phyloP scores from a whole-genome alignment of 2,113 vertebrate genomes.

The Oryzias woworae region DNA sequence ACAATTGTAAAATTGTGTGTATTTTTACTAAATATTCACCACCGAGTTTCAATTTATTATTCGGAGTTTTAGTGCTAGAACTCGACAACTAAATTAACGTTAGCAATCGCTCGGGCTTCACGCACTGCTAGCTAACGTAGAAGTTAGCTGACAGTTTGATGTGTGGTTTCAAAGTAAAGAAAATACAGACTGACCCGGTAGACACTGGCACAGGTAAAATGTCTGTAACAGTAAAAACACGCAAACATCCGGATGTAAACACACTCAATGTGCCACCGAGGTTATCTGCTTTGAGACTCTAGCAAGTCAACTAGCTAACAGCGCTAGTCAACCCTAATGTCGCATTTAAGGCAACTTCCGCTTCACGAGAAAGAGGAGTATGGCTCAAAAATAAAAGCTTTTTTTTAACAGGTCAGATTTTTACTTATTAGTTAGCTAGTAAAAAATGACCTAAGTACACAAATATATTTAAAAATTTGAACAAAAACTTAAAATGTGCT shows the following conservation, averaged over 20 bases:
- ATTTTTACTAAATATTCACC: no score
- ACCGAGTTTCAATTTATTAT: background rate
- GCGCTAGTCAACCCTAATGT: conserved; percentile 38
- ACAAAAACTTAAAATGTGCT: no score
- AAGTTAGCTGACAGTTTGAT: conserved; percentile 16
- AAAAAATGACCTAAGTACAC: no score
- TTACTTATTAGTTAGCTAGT: no score
- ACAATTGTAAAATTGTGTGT: no score
- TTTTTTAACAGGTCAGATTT: background rate
- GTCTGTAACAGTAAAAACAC: conserved; percentile 8
- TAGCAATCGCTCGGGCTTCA: conserved; percentile 29
- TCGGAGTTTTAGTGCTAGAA: background rate
- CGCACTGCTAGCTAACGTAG: conserved; percentile 37
- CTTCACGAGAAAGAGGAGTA: background rate
- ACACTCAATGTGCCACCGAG: conserved; percentile 47
- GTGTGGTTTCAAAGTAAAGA: conserved; percentile 6
- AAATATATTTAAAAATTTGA: no score
- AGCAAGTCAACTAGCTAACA: conserved; percentile 45
- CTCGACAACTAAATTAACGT: conserved; percentile 13
- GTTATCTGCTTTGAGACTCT: conserved; percentile 46
- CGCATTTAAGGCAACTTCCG: background rate
- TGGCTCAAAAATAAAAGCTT: conserved; percentile 36
- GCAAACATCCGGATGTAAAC: conserved; percentile 36
- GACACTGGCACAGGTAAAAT: background rate
- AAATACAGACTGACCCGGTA: background rate